Base-by-base conservation (phyloP, 2,113 vertebrate genomes). In the Leptobrachium leishanense region DNA sequence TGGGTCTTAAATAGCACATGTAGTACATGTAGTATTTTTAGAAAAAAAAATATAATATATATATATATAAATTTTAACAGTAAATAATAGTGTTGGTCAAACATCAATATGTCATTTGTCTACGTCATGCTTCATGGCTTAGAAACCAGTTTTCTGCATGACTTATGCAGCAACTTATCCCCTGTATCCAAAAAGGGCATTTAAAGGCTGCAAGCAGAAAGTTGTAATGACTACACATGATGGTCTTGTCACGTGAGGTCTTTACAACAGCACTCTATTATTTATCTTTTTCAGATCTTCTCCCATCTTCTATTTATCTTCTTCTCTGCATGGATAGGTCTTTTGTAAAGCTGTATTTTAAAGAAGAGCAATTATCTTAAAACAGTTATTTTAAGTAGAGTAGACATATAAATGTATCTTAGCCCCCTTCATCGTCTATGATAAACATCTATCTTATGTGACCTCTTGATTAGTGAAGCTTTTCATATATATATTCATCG, bases 381-480 rank as follows among this genome's bases (percentile, higher is more conserved):
- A 93, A 89, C 88, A 90, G 88, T 90, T 91, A 91, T 88, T 86
- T 85, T 83, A 89, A 90, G 88, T 87, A 85, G 83, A 89, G 86
- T 85, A 86, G 90, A 92, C 88, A 90, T 82, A 89, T 81, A 89
- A 88, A 94, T 93, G 91, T 92, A 92, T 94, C 91, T 92, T 88
- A 83, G n/a, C 82, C 82, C 86, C 88, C 86, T 85, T 91, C 87
- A 92, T 91, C 87, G 90, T 89, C 91, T 89, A 88, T 89, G 85
- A 87, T 89, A 88, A 91, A 88, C 95, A 97, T 97, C 93, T 95
- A 96, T 97, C 95, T 96, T 92, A 90, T 88, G 81, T 89, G 92
- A 94, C 93, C 92, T 91, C 91, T 90, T 92, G 91, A 92, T 92
- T 91, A 89, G 89, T 85, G 88, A 92, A 92, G 89, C 93, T 91